Base-by-base conservation (phyloP, 1,140 invertebrate genomes). In the Papilio xuthus region DNA sequence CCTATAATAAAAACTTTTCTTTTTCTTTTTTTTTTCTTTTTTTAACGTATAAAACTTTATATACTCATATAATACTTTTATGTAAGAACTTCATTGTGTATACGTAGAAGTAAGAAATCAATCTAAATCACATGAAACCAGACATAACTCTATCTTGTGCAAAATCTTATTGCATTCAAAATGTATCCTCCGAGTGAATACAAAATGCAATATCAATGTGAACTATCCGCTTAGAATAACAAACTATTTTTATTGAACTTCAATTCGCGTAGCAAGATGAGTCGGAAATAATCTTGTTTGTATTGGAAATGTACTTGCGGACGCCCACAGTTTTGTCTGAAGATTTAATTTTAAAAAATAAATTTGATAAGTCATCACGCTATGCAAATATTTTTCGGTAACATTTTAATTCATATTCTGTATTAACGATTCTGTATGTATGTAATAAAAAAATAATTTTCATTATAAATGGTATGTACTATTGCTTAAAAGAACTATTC, bases 151-250 rank as follows among this genome's bases (percentile, higher is more conserved):
- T 67, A 67, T 67, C 60, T 67, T 67, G 26, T 28, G 60, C 26
- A 26, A 67, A 28, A 67, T 67, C 60, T 67, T 67, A 67, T 67
- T 67, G 60, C 60, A 67, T 67, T 67, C 60, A 67, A 67, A 67
- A 67, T 67, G 60, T 67, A 67, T 67, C 60, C 60, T 67, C 60
- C 26, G 60, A 67, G 60, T 67, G 60, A 67, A 67, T 67, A 67
- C 60, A 67, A 67, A 56, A 67, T 67, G 60, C 60, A 67, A 67
- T 67, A 67, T 67, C 60, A 67, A 67, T 67, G 60, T 28, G 60
- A 67, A 67, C 60, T 60, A 63, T 63, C 60, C 60, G 60, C 60
- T 63, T 63, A 63, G 60, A 63, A 63, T 63, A 63, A 63, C 60
- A 63, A 63, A 63, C 60, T 63, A 63, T 63, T 67, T 67, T 67